Percentiles rank a stretch among this genome's conserved stretches.
phyloP scores from a whole-genome alignment of 2,113 vertebrate species.

The Embiotoca jacksoni region DNA sequence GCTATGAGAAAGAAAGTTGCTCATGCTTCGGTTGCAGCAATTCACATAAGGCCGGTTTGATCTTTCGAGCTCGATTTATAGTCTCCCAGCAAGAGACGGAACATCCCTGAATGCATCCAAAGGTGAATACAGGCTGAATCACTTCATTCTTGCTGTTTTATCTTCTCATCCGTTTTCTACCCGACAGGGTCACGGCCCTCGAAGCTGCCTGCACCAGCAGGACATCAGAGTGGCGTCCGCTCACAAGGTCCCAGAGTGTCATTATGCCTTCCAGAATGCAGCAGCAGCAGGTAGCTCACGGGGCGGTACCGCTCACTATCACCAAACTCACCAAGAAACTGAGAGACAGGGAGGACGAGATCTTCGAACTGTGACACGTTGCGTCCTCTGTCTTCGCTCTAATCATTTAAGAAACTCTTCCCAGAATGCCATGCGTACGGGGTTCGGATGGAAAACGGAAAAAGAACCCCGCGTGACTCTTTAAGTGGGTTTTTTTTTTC shows the following conservation, averaged over 20 bases:
- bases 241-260: conserved; percentile 52
- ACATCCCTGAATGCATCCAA: background rate
- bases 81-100: background rate
- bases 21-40: background rate
- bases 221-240: conserved; percentile 33
- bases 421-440: background rate
- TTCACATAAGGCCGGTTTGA: background rate
- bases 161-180: conserved; percentile 10
- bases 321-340: conserved; percentile 85
- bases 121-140: background rate
- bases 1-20: no score
- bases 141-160: background rate
- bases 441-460: conserved; percentile 11
- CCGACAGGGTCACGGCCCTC: conserved; percentile 74
- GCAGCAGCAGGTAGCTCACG: conserved; percentile 78
- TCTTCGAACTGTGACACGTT: conserved; percentile 89
- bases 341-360: conserved; percentile 90
- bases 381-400: background rate
- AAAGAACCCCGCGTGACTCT: background rate
- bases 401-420: conserved; percentile 12
- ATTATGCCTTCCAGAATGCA: conserved; percentile 53
- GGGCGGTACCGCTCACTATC: conserved; percentile 85
- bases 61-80: background rate
- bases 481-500: background rate
- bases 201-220: conserved; percentile 68